Percentiles rank a stretch among this genome's conserved stretches.
phyloP scores from a whole-genome alignment of 1,140 invertebrate genomes.

The Sitobion miscanthi region DNA sequence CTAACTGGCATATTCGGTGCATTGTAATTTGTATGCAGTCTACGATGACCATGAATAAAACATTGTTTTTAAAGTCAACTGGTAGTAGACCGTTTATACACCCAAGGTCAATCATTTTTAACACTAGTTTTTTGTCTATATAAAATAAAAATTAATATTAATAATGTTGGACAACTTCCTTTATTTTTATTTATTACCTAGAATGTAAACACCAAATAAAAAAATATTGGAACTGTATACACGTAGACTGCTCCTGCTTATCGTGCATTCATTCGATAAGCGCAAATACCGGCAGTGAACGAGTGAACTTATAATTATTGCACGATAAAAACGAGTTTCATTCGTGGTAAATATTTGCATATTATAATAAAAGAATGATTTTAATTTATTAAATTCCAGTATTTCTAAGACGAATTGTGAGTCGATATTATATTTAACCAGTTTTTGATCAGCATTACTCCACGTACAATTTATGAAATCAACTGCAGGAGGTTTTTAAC shows the following conservation, averaged over 20 bases:
- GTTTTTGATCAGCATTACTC: background rate
- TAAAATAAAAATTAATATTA: background rate
- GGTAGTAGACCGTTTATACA: background rate
- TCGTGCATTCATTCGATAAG: background rate
- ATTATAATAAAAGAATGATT: background rate
- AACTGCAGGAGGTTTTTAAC: background rate
- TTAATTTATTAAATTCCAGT: background rate
- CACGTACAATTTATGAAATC: background rate
- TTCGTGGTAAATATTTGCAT: too few species aligned
- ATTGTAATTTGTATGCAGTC: background rate
- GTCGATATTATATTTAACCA: background rate
- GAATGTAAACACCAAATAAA: background rate
- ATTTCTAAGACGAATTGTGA: background rate
- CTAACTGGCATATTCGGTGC: background rate
- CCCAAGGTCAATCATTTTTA: background rate
- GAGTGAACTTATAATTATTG: background rate
- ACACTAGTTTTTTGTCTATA: background rate
- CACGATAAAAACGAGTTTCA: background rate
- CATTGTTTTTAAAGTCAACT: background rate
- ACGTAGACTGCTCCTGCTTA: background rate
- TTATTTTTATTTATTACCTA: background rate
- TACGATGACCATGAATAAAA: background rate
- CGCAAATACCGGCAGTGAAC: too few species aligned
- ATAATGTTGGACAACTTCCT: background rate
- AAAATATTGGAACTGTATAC: background rate